These are phyloP conservation scores for Trachelus troglodyta DNA, from an alignment of 2,888 invertebrate genomes.

Conservation along the genomic window DNA sequence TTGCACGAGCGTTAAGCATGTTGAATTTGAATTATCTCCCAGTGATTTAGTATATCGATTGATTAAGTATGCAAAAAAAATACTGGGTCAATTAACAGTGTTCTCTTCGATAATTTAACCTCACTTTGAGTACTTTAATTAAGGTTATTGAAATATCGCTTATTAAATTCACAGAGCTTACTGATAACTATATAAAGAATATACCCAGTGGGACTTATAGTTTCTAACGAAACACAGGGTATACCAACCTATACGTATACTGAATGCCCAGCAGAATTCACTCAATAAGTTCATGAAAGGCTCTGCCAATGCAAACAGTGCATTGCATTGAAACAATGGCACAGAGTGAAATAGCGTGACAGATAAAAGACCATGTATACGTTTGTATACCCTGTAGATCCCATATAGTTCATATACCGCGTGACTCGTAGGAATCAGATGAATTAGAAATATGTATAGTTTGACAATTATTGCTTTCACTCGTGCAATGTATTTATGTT, in stretches of 20 bases:
- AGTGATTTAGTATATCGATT: not conserved
- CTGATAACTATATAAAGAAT: not conserved
- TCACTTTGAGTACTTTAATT: not conserved
- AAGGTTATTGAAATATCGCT: not conserved
- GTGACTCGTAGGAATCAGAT: not conserved
- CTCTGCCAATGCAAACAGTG: slow-evolving; percentile 3
- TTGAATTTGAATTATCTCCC: not conserved
- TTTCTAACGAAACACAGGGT: not conserved
- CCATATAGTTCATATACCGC: not conserved
- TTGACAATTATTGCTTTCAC: not conserved
- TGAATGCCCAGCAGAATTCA: not conserved
- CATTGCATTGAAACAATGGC: not conserved
- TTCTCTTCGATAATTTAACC: not conserved
- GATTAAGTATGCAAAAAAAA: not conserved
- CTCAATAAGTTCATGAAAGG: not conserved
- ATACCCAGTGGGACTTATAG: not conserved
- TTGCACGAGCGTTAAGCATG: not conserved
- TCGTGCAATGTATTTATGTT: not conserved
- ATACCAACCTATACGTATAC: not conserved
- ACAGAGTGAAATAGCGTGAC: not conserved
- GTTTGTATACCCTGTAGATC: not conserved
- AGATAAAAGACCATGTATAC: not conserved
- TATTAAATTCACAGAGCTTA: not conserved
- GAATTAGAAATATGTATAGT: not conserved
- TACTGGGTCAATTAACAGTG: not conserved